phyloP scores from a whole-genome alignment of 2,113 vertebrate genomes.

The Podocnemis expansa region DNA sequence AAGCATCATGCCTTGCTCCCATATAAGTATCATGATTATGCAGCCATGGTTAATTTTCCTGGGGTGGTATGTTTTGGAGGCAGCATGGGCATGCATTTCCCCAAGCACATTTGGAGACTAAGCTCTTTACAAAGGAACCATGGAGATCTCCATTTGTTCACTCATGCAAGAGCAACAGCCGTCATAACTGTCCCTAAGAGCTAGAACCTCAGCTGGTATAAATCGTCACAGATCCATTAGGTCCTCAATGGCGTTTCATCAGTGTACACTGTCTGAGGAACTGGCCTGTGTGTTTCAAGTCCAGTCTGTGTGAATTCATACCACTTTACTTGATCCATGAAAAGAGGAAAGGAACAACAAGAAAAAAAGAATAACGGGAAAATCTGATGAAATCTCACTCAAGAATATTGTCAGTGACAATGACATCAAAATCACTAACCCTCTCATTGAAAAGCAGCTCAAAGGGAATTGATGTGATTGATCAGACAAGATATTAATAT shows the following conservation, averaged over 20 bases:
- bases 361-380: neutral
- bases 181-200: neutral
- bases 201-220: neutral
- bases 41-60: neutral
- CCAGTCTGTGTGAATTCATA: neutral
- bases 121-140: neutral
- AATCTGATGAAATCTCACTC: neutral
- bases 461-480: neutral
- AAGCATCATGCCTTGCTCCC: neutral
- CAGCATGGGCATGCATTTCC: neutral
- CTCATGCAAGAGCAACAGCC: neutral
- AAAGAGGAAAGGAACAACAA: neutral
- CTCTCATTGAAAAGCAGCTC: neutral
- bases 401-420: neutral
- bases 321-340: neutral
- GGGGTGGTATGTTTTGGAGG: neutral
- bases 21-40: neutral
- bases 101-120: neutral
- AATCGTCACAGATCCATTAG: accelerated
- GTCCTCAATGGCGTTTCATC: neutral
- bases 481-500: neutral
- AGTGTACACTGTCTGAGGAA: accelerated
- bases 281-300: neutral
- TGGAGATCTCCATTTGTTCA: neutral
- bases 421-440: neutral